These are phyloP conservation scores for Megaleporinus macrocephalus DNA, from an alignment of 2,113 vertebrate species.

Conservation along the genomic window DNA sequence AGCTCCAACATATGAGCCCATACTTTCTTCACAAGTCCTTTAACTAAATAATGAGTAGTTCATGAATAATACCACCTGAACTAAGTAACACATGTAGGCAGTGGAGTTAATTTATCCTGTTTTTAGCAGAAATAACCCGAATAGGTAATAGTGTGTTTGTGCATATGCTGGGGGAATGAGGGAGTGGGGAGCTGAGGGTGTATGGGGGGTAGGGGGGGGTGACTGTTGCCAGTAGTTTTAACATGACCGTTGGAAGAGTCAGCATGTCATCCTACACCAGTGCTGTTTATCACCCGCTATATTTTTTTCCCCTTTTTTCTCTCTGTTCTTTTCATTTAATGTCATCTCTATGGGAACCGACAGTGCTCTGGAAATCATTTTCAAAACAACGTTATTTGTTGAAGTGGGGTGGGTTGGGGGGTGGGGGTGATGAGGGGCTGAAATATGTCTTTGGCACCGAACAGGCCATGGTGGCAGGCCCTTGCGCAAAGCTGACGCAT, in stretches of 20 bases:
- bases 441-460: conserved; percentile 83
- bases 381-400: conserved; percentile 85
- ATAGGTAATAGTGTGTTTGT: conserved; percentile 4
- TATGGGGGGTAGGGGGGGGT: no score
- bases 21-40: no score
- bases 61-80: background rate
- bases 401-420: conserved; percentile 63
- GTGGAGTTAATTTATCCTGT: background rate
- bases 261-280: conserved; percentile 82
- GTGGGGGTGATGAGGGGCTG: conserved; percentile 69
- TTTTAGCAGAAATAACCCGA: conserved; percentile 68
- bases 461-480: conserved; percentile 68
- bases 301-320: conserved; percentile 74
- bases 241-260: conserved; percentile 82
- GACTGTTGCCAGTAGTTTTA: conserved; percentile 80
- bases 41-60: background rate
- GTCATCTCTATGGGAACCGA: conserved; percentile 91
- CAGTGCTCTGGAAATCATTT: conserved; percentile 87
- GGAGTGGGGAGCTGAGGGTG: background rate
- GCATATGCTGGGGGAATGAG: background rate
- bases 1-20: no score
- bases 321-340: conserved; percentile 88
- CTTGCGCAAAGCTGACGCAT: conserved; percentile 79
- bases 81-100: background rate
- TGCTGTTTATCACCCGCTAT: conserved; percentile 85